Conservation (phyloP, 1,140 invertebrate species). For the Aphis craccivora region DNA sequence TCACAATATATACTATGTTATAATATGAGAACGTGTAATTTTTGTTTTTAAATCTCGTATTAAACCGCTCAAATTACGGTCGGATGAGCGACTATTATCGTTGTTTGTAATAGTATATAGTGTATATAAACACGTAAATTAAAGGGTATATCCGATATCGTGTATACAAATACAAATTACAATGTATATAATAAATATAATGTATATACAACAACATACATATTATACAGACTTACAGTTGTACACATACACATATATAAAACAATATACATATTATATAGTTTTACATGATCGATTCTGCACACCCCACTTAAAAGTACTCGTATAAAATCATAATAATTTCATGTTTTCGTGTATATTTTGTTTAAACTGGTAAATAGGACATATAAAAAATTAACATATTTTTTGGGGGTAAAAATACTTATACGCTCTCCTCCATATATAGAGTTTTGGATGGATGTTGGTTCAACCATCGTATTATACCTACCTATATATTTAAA, state of each 20-base stretch:
- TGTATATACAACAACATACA: too few species aligned
- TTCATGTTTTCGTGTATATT: neutral
- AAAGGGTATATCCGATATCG: neutral
- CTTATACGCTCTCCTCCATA: neutral
- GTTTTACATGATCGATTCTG: neutral
- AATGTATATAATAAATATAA: too few species aligned
- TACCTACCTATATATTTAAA: neutral
- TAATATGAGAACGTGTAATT: neutral
- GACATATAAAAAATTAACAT: neutral
- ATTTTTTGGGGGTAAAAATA: neutral
- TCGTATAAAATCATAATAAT: neutral
- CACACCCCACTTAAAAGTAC: neutral
- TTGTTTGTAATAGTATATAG: neutral
- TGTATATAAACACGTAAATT: neutral
- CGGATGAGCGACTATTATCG: neutral
- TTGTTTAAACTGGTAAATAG: neutral
- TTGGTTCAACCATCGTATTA: neutral
- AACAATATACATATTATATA: too few species aligned
- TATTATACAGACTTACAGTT: neutral
- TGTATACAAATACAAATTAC: neutral
- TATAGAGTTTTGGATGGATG: neutral
- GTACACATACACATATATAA: too few species aligned
- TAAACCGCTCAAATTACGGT: neutral
- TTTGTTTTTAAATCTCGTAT: neutral
- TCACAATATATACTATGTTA: neutral